Evolutionary conservation across 23 tunicate species (phyloP).

Genomic region (Phallusia fumigata): DNA sequence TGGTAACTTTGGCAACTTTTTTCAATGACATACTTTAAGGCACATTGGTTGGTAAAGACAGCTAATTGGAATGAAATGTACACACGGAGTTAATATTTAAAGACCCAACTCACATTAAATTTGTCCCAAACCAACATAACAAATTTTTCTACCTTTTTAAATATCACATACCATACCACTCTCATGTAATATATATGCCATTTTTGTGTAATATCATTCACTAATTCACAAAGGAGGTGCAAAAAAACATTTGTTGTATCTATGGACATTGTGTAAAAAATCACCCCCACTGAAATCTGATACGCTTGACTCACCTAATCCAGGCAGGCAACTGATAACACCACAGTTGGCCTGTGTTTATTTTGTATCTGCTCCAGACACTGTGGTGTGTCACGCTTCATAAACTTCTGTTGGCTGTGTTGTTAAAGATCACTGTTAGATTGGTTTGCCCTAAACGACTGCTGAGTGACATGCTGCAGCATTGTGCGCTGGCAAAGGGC

Average conservation of each 20-base stretch:
- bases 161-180: not conserved
- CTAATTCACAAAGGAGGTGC: not conserved
- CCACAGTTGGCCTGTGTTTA: not conserved
- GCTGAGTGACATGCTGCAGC: too few relatives aligned
- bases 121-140: too few relatives aligned
- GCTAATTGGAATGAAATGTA: not conserved
- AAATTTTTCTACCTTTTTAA: too few relatives aligned
- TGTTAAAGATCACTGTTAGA: not conserved
- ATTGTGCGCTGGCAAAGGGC: too few relatives aligned
- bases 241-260: not conserved
- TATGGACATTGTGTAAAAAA: not conserved
- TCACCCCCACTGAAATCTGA: not conserved
- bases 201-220: not conserved
- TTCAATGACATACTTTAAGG: too few relatives aligned
- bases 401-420: not conserved
- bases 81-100: not conserved
- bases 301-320: conserved; percentile 8
- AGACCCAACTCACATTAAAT: too few relatives aligned
- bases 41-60: not conserved
- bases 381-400: conserved; percentile 14
- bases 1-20: too few relatives aligned
- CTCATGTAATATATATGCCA: not conserved
- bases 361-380: conserved; percentile 4
- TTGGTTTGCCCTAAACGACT: not conserved
- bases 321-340: not conserved